Percentiles rank a stretch among this genome's conserved stretches.
Conservation (phyloP, 2,888 invertebrate species). For the Idaea aversata region DNA sequence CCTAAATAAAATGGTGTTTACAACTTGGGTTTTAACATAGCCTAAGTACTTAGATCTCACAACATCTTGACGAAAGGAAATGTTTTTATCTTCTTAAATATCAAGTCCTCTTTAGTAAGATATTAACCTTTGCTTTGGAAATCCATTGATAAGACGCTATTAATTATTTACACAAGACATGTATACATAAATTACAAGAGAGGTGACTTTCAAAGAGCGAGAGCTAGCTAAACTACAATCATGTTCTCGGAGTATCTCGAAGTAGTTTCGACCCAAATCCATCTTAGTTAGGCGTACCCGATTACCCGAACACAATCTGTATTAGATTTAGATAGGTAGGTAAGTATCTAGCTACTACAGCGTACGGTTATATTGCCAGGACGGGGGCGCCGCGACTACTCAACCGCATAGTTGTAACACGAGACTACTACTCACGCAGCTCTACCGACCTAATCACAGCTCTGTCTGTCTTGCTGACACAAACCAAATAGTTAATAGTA, state of each 20-base stretch:
- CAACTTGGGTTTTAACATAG: no score
- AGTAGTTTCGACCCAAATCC: neutral
- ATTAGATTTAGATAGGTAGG: neutral
- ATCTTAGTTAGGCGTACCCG: slow-evolving; percentile 1
- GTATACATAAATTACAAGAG: neutral
- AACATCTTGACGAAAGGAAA: no score
- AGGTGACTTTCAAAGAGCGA: neutral
- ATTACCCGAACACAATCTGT: neutral
- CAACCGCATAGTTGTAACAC: neutral
- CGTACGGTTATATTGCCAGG: neutral
- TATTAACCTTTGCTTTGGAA: no score
- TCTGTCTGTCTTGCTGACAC: neutral
- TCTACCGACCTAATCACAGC: neutral
- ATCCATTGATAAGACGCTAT: no score
- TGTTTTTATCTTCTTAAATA: no score
- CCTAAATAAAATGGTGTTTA: no score
- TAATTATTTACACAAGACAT: neutral
- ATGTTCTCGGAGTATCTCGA: neutral
- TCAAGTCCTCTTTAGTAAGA: no score
- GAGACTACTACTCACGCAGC: neutral
- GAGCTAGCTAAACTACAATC: neutral
- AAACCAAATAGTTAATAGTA: neutral
- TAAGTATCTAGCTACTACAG: neutral
- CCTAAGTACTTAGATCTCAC: no score
- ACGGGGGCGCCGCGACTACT: neutral